Base-by-base conservation (phyloP, 2,797 vertebrate genomes). In the Microctenopoma stevenorrisi region DNA sequence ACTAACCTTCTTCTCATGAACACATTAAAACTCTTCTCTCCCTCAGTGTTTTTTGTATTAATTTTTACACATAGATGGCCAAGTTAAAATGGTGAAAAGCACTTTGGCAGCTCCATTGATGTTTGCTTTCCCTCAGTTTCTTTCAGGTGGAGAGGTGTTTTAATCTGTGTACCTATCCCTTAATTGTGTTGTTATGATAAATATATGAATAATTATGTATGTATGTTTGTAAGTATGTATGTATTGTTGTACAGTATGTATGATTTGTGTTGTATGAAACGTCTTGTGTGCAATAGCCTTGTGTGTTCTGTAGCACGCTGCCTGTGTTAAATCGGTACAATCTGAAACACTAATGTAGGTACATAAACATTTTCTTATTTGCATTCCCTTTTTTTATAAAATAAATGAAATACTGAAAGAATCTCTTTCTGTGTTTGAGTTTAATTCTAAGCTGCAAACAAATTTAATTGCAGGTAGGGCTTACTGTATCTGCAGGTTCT, bases 261-360 rank as follows among this genome's bases (percentile, higher is more conserved):
- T 87, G 83, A 88, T 82, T 66, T 85, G 78, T 91, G 85, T 92
- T 88, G 84, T 92, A 87, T 92, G 88, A 88, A 89, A 88, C 92
- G 93, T 94, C 87, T 90, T 44, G 92, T 94, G 94, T 95, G 94
- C 94, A 95, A 95, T 95, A 94, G 93, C 90, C 82, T 93, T 93
- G 79, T 92, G 87, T 94, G 91, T 94, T 84, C 79, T 89, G 88
- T 94, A 93, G 93, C 92, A 93, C 89, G 91, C 92, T 94, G 90
- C 91, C 92, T 94, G 86, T 94, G 90, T 93, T 89, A 86, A 91
- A 89, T 85, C 81, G 94, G 93, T 95, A 94, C 93, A 92, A 92
- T 92, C 82, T 88, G 88, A 93, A 94, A 94, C 94, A 95, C 94
- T 95, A 95, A 92, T 93, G 90, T 91, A 92, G 93, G 94, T 94